These are phyloP conservation scores for Volucella zonaria DNA, from an alignment of 2,888 invertebrate species.

Conservation along the genomic window DNA sequence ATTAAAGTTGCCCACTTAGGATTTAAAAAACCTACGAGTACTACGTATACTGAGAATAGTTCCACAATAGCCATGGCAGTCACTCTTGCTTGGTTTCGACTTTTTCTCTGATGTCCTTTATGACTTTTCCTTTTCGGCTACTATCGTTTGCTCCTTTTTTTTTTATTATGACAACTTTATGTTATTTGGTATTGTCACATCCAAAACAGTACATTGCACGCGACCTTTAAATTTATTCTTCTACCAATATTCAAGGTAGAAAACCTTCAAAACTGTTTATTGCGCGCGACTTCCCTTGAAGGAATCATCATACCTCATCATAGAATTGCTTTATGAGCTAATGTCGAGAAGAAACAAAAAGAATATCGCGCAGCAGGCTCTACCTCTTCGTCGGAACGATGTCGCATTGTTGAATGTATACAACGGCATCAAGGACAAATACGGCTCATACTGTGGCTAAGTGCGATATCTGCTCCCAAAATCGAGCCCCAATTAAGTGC, in stretches of 20 bases:
- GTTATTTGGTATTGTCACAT: constrained; percentile 4
- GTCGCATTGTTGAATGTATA: constrained; percentile 22
- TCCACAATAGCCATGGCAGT: constrained; percentile 31
- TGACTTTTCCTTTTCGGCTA: constrained; percentile 38
- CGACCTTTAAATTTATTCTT: constrained; percentile 59
- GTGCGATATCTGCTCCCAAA: not conserved
- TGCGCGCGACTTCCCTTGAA: constrained; percentile 62
- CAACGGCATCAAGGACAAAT: constrained; percentile 50
- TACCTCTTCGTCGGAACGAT: constrained; percentile 14
- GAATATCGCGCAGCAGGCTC: constrained; percentile 51
- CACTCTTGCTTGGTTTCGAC: constrained; percentile 10
- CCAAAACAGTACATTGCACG: constrained; percentile 57
- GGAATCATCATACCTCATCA: constrained; percentile 70
- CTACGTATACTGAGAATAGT: constrained; percentile 28
- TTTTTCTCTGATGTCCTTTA: constrained; percentile 32
- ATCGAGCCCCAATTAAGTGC: constrained; percentile 34
- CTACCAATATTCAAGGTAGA: not conserved
- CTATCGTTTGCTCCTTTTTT: constrained; percentile 32
- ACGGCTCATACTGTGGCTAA: not conserved
- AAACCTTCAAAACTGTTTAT: constrained; percentile 36
- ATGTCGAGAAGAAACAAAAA: constrained; percentile 57
- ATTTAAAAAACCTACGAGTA: not conserved
- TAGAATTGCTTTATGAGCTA: constrained; percentile 72
- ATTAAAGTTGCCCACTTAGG: no score
- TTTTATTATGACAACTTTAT: constrained; percentile 48